Base-by-base conservation (phyloP, 2,113 vertebrate genomes). In the Tor tambroides region DNA sequence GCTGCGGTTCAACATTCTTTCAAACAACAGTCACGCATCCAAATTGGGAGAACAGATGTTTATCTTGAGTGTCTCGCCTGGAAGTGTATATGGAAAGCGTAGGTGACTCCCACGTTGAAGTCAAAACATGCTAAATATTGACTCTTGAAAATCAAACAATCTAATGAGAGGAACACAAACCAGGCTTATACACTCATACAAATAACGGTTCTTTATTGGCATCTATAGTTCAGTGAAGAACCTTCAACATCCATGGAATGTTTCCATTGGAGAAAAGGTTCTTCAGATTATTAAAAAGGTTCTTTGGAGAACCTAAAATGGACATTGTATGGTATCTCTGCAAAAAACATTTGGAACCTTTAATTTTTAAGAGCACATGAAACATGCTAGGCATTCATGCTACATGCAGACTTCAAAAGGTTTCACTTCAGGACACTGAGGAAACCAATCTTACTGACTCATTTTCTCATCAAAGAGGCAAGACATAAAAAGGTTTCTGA, bases 31-130 rank as follows among this genome's bases (percentile, higher is more conserved):
- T 75, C 63, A 72, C n/a, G 14, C 32, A 72, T 65, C 67, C 75
- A 80, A 84, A 80, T 65, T 43, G 35, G 56, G 82, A 38, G 1
- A 56, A 28, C n/a, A 80, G 30, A 75, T 65, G 75, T 78, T 83
- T 86, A 78, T 65, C 59, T 61, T 38, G 26, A 65, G 23, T 30
- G 30, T 30, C 35, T 32, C 46, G 3, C 28, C n/a, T 71, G 51
- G 65, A 80, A 67, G 65, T 28, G 28, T 56, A 61, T 12, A 35
- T 38, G 46, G 30, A 84, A 59, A 59, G 21, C 8, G 21, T 23
- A 23, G 56, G 3, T 32, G 6, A 30, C 35, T 84, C 14, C 38
- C 72, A 56, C 35, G 32, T 17, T n/a, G 32, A 38, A 38, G 51
- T 80, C 30, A 80, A 80, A 61, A 61, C 21, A 61, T 80, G 28